A percentile compares a stretch with the other conserved stretches of the same genome.
Conservation (phyloP, 2,113 vertebrate genomes). For the Oceanites oceanicus region DNA sequence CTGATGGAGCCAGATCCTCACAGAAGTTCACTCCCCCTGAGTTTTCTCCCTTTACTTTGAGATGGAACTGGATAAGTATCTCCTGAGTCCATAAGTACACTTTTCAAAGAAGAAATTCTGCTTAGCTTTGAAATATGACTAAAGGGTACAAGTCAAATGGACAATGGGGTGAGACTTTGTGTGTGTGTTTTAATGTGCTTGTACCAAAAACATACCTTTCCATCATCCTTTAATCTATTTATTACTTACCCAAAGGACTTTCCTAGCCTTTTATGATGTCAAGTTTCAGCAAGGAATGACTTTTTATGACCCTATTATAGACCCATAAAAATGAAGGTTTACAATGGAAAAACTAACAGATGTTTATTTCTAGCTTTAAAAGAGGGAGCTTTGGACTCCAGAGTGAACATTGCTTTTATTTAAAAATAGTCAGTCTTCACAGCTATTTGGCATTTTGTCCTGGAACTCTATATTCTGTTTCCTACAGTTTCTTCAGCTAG, state of each 20-base stretch:
- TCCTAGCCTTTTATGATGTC: conserved; percentile 61
- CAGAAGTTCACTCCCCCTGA: not conserved
- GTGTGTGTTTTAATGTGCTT: not conserved
- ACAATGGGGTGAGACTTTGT: not conserved
- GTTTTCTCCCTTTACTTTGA: not conserved
- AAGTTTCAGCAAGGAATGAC: conserved; percentile 41
- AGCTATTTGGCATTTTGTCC: conserved; percentile 33
- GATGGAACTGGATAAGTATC: not conserved
- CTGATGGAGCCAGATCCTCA: not conserved
- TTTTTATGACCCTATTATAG: conserved; percentile 56
- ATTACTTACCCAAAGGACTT: conserved; percentile 32
- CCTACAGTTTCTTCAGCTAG: conserved; percentile 11
- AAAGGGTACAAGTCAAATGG: conserved; percentile 22
- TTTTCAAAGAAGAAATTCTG: conserved; percentile 14
- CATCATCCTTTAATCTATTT: conserved; percentile 43
- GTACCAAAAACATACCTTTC: conserved; percentile 1
- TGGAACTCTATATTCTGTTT: conserved; percentile 23
- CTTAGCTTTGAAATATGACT: conserved; percentile 36
- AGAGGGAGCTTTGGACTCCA: conserved; percentile 5
- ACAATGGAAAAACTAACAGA: conserved; percentile 43
- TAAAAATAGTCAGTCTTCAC: conserved; percentile 46
- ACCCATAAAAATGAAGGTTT: conserved; percentile 46
- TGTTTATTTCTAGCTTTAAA: conserved; percentile 50
- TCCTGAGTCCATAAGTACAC: not conserved
- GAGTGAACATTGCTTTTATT: conserved; percentile 30